A percentile compares a stretch with the other conserved stretches of the same genome.
Evolutionary conservation across 2,888 invertebrate species (phyloP).

Genomic region (Dasypogon diadema): DNA sequence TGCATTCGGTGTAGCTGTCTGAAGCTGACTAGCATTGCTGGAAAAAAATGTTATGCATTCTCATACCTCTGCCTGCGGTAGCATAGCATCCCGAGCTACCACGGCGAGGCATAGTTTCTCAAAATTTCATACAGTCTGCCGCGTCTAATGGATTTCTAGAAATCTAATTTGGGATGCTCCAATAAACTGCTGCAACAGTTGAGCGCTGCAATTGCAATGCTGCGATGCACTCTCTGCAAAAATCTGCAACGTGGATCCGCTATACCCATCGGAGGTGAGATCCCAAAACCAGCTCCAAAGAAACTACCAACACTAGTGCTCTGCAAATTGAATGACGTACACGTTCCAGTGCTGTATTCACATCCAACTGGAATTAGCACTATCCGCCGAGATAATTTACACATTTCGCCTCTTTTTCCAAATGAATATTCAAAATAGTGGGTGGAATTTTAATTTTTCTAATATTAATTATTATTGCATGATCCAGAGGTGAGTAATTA

Average conservation of each 20-base stretch:
- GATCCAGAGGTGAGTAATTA: slow-evolving; percentile 8
- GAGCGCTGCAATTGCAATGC: background rate
- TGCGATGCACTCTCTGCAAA: slow-evolving; percentile 14
- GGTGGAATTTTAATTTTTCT: slow-evolving; percentile 37
- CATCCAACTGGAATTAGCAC: slow-evolving; percentile 4
- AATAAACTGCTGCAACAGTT: slow-evolving; percentile 18
- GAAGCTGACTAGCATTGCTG: background rate
- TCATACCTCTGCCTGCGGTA: background rate
- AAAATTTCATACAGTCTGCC: slow-evolving; percentile 36
- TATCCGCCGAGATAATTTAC: background rate
- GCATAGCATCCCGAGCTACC: background rate
- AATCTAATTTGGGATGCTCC: slow-evolving; percentile 46
- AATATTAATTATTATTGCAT: slow-evolving; percentile 38
- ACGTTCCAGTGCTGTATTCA: background rate
- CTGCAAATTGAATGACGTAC: background rate
- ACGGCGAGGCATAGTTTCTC: slow-evolving; percentile 18
- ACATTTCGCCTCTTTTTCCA: background rate
- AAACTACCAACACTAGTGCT: background rate
- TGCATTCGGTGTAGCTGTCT: slow-evolving; percentile 5
- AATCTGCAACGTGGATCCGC: slow-evolving; percentile 21
- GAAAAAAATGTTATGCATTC: background rate
- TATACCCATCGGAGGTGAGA: background rate
- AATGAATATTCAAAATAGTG: slow-evolving; percentile 33
- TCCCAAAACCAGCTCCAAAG: background rate
- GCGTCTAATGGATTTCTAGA: slow-evolving; percentile 47